Evolutionary conservation across 2,113 vertebrate species (phyloP), one percentile per base, ranked within the genome.

Genomic region (Panthera tigris): DNA sequence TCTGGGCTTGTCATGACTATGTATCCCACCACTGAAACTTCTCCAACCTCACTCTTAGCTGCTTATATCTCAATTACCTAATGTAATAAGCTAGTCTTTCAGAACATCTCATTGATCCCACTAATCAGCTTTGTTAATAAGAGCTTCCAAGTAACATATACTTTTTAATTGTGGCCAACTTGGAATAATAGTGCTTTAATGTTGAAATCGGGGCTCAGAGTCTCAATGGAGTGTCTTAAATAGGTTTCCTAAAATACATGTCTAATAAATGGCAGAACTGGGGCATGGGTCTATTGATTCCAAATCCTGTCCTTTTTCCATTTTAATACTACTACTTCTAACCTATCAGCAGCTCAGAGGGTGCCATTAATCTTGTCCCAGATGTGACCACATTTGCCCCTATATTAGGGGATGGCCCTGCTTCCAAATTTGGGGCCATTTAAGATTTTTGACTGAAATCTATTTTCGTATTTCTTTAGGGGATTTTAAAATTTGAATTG

Each of bases 401-500:
- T n/a, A 3, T 45, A 7, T 3, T 74, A 48, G 18, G 23, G 5
- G 29, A 85, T 45, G 10, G 10, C 2, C 25, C 31, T 85, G 13
- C 41, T 80, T 50, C 4, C 45, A 69, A 74, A 31, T 87, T 79
- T 86, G n/a, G n/a, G 45, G 41, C 68, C 33, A 71, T 19, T 68
- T 92, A 50, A 39, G 29, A 68, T 81, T 93, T 84, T 71, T 11
- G 0, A 87, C 6, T 91, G 48, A 83, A 25, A 89, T 95, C 3
- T 27, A 52, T 69, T 86, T 96, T 33, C 31, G 93, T 36, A 39
- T 71, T 85, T 33, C 39, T 68, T 88, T 39, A 68, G 50, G 78
- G n/a, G 13, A n/a, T 86, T 95, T 96, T 94, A 21, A 45, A 79
- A 76, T 65, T 91, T 91, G 61, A 92, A 50, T 23, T 57, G 45